These are phyloP conservation scores for Suncus etruscus DNA, from an alignment of 2,113 vertebrate genomes.

Conservation along the genomic window DNA sequence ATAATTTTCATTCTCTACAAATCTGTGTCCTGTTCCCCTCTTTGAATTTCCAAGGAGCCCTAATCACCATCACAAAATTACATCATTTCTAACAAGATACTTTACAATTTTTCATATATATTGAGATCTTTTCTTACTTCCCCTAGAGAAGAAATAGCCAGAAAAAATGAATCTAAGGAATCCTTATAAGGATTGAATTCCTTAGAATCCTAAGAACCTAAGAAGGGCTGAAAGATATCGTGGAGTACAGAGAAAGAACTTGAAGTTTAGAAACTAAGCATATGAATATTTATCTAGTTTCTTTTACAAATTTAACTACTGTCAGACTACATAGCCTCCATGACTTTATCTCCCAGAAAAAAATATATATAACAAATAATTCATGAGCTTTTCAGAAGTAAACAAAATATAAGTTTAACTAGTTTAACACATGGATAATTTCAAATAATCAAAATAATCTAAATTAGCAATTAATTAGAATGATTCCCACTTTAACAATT, in stretches of 20 bases:
- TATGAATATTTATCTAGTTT: neutral
- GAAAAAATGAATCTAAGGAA: neutral
- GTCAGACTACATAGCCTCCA: neutral
- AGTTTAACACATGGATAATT: neutral
- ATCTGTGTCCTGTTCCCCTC: too few species aligned
- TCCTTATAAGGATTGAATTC: neutral
- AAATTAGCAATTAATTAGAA: constrained; percentile 7
- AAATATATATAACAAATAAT: constrained; percentile 1
- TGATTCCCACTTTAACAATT: neutral
- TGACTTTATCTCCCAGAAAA: neutral
- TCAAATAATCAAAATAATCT: neutral
- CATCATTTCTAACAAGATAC: neutral
- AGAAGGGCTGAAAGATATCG: neutral
- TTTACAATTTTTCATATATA: neutral
- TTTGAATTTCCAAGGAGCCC: neutral
- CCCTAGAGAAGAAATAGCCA: neutral
- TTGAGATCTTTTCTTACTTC: neutral
- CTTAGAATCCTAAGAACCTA: too few species aligned
- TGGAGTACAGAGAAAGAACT: neutral
- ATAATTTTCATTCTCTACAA: too few species aligned
- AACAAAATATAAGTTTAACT: constrained; percentile 16
- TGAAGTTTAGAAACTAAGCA: neutral
- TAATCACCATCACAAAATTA: neutral
- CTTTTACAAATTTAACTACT: neutral
- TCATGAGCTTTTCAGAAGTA: neutral